Percentiles rank a stretch among this genome's conserved stretches.
These are phyloP conservation scores for Odocoileus hemionus DNA, from an alignment of 2,113 vertebrate species.

Conservation along the genomic window DNA sequence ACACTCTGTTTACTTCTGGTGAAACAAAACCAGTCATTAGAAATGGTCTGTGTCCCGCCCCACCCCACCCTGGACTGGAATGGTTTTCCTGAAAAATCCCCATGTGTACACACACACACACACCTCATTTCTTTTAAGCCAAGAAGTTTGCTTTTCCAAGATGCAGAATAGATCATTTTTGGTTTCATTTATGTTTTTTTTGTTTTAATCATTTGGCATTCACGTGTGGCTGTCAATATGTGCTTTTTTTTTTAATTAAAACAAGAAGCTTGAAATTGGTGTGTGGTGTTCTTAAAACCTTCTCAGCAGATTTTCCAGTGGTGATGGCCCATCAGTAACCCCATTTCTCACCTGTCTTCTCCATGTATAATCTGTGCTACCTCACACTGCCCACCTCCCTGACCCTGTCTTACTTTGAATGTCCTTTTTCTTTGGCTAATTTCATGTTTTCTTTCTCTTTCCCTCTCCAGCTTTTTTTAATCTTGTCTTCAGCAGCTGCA, in stretches of 20 bases:
- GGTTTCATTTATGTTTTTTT: background rate
- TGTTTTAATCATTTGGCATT: constrained; percentile 45
- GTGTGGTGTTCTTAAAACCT: constrained; percentile 60
- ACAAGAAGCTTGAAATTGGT: constrained; percentile 55
- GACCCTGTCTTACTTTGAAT: constrained; percentile 68
- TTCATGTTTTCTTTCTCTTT: constrained; percentile 79
- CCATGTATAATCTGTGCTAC: constrained; percentile 29
- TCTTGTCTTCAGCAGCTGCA: constrained; percentile 90
- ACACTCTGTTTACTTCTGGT: constrained; percentile 40
- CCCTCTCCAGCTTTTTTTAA: constrained; percentile 98
- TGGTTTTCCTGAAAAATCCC: constrained; percentile 19
- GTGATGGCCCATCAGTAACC: background rate
- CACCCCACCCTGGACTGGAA: background rate
- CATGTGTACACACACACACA: background rate
- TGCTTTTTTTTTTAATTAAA: constrained; percentile 63
- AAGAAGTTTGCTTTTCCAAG: constrained; percentile 32
- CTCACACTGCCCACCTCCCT: constrained; percentile 39
- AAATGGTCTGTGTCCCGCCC: background rate
- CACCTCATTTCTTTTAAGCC: constrained; percentile 17
- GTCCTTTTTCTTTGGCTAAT: constrained; percentile 78
- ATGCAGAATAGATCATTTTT: background rate
- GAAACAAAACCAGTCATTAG: constrained; percentile 51
- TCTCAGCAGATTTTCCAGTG: background rate
- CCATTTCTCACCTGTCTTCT: constrained; percentile 54
- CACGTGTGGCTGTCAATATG: constrained; percentile 46